Percentiles rank a stretch among this genome's conserved stretches.
phyloP scores from a whole-genome alignment of 2,888 invertebrate species.

The Eubasilissa splendida region DNA sequence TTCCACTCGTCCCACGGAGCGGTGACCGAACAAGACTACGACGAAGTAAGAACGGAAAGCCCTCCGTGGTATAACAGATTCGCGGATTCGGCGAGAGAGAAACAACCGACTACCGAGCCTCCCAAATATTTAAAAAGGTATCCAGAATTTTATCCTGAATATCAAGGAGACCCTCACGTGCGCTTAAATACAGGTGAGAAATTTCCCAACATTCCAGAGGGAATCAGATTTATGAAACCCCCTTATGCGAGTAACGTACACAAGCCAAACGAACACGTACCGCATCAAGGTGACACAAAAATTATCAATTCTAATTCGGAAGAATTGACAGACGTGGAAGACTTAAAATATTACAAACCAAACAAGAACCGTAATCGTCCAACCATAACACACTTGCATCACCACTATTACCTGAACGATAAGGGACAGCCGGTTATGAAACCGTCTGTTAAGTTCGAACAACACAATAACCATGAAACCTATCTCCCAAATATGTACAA shows the following conservation, averaged over 20 bases:
- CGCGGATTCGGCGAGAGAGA: background rate
- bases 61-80: constrained; percentile 19
- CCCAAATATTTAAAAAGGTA: constrained; percentile 32
- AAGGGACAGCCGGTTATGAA: constrained; percentile 56
- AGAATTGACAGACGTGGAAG: constrained; percentile 36
- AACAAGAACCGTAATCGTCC: constrained; percentile 44
- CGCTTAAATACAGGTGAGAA: constrained; percentile 56
- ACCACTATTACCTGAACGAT: constrained; percentile 64
- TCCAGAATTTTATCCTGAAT: constrained; percentile 45
- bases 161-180: constrained; percentile 31
- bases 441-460: constrained; percentile 41
- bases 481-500: constrained; percentile 36
- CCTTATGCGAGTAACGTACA: background rate
- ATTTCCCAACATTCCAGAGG: constrained; percentile 31
- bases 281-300: background rate
- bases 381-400: constrained; percentile 64
- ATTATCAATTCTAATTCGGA: constrained; percentile 12
- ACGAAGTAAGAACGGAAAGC: background rate
- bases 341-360: constrained; percentile 23
- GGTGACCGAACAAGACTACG: background rate
- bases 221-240: constrained; percentile 1
- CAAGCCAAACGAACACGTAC: background rate
- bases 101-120: constrained; percentile 27
- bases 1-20: constrained; percentile 7
- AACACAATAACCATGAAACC: constrained; percentile 44